These are phyloP conservation scores for Cyclophora albipunctata DNA, from an alignment of 2,888 invertebrate genomes.

Conservation along the genomic window DNA sequence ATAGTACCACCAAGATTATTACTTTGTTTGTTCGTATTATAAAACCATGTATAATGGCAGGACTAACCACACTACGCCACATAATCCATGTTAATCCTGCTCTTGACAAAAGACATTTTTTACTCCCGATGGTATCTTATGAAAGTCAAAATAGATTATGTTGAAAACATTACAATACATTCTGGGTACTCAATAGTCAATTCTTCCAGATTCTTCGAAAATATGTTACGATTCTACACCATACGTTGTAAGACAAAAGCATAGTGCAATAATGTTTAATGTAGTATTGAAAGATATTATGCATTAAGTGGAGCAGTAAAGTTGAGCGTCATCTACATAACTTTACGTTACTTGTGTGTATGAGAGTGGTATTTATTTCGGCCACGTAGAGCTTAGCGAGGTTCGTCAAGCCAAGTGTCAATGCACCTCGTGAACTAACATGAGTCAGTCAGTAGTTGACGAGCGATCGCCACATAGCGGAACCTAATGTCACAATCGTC, in stretches of 20 bases:
- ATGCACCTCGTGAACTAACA: conserved; percentile 38
- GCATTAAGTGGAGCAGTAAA: too few species aligned
- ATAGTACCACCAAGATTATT: conserved; percentile 42
- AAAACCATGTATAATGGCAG: conserved; percentile 33
- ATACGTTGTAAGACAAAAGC: too few species aligned
- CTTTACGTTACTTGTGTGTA: too few species aligned
- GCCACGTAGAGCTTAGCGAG: conserved; percentile 17
- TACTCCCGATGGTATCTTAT: too few species aligned
- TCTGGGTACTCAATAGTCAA: too few species aligned
- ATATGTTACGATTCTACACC: too few species aligned
- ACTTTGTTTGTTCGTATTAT: conserved; percentile 40
- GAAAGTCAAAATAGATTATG: too few species aligned
- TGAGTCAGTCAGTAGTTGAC: conserved; percentile 32
- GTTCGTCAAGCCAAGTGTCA: conserved; percentile 32
- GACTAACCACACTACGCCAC: conserved; percentile 3
- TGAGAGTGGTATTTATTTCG: conserved; percentile 23
- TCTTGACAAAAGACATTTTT: conserved; percentile 3
- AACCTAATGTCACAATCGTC: conserved; percentile 26
- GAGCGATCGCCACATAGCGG: conserved; percentile 28
- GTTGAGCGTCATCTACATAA: too few species aligned
- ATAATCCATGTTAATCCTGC: conserved; percentile 4
- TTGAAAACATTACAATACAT: too few species aligned
- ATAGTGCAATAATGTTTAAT: too few species aligned
- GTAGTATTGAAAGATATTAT: too few species aligned
- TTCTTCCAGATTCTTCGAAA: too few species aligned